These are phyloP conservation scores for Hemicordylus capensis DNA, from an alignment of 2,113 vertebrate genomes.

Conservation along the genomic window DNA sequence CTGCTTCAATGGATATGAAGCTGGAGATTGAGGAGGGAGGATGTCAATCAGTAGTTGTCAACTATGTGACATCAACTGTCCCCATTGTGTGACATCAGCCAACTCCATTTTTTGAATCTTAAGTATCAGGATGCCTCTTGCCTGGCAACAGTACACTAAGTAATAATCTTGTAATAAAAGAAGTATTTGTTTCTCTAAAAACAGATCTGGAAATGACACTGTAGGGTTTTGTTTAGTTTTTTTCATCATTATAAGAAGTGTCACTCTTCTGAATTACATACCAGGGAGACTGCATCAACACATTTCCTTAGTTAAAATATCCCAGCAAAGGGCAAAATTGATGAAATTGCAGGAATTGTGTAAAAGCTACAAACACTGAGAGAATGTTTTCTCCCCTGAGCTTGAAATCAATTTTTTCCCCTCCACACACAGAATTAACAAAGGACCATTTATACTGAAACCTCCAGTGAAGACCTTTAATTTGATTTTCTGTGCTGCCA, in stretches of 20 bases:
- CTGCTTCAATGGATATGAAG: too few relatives aligned
- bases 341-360: not conserved
- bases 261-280: not conserved
- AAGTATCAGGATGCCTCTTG: too few relatives aligned
- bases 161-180: not conserved
- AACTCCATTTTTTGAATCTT: too few relatives aligned
- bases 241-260: not conserved
- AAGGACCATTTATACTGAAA: not conserved
- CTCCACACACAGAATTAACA: not conserved
- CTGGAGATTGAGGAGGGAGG: too few relatives aligned
- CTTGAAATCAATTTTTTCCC: not conserved
- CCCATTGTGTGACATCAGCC: too few relatives aligned
- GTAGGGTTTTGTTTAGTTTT: too few relatives aligned
- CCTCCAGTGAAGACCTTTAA: not conserved
- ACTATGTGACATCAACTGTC: too few relatives aligned
- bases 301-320: constrained; percentile 5
- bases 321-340: not conserved
- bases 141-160: too few relatives aligned
- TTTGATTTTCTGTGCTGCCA: constrained; percentile 2
- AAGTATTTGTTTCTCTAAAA: not conserved
- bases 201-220: not conserved
- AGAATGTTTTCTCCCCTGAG: constrained; percentile 4
- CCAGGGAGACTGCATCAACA: not conserved
- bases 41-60: too few relatives aligned
- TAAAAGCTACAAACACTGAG: not conserved